phyloP scores from a whole-genome alignment of 2,113 vertebrate species.

The Dromas ardeola region DNA sequence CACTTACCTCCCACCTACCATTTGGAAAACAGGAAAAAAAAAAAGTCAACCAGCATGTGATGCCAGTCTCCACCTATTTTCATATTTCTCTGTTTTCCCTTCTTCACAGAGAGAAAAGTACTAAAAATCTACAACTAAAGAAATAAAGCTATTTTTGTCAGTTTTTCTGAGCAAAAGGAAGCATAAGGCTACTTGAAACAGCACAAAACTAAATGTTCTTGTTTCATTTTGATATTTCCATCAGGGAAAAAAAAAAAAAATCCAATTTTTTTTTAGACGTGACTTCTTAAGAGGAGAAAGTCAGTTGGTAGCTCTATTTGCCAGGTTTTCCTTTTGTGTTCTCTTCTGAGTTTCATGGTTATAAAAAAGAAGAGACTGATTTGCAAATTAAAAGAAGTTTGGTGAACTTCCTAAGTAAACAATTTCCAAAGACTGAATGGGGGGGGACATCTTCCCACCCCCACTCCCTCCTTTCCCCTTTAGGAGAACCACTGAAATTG shows the following conservation, averaged over 20 bases:
- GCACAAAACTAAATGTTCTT: background rate
- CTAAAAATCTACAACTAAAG: background rate
- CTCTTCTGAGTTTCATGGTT: background rate
- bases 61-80: slow-evolving; percentile 41
- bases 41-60: background rate
- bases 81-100: background rate
- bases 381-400: background rate
- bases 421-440: background rate
- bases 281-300: background rate
- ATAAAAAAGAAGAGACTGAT: background rate
- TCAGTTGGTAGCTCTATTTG: background rate
- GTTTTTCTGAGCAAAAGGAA: background rate
- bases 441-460: background rate
- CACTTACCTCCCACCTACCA: slow-evolving; percentile 67
- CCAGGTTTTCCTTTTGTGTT: background rate
- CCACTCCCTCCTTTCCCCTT: background rate
- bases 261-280: background rate
- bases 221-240: background rate
- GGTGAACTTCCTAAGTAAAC: background rate
- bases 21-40: slow-evolving; percentile 37
- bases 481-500: background rate
- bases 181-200: background rate
- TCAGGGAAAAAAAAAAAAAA: background rate
- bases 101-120: background rate
- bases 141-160: background rate